Base-by-base conservation (phyloP, 1,140 invertebrate species). In the Cotesia glomerata region DNA sequence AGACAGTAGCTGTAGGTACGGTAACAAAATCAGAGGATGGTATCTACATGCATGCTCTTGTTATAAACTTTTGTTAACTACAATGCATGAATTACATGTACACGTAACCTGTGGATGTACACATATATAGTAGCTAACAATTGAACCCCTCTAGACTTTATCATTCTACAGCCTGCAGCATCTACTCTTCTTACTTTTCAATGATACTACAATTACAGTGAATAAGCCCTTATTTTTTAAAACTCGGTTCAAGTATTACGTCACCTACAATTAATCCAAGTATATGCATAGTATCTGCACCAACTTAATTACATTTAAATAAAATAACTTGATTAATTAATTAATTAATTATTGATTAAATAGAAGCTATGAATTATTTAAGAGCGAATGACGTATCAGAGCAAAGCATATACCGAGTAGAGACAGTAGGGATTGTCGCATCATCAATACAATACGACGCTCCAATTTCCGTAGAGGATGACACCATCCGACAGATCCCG, bases 361-460 rank as follows among this genome's bases (percentile, higher is more conserved):
- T 7, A 13, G 16, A 13, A n/a, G 13, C n/a, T 8, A 56, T 56
- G 35, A 35, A 39, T 36, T 13, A 64, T n/a, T n/a, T 13, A 13
- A 64, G 36, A 64, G 62, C n/a, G n/a, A 45, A 45, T 45, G 39
- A 45, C 39, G 11, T 45, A 45, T 45, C 39, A 62, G 59, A 62
- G 34, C 26, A 11, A 11, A 34, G 8, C 18, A 62, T 34, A 11
- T n/a, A 14, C n/a, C 0, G 52, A 56, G 61, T 63, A 13, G 61
- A 36, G 32, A 13, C 11, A 5, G n/a, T n/a, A 64, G n/a, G 35
- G 13, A 36, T n/a, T 18, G 62, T 64, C 32, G 58, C 58, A 61
- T 61, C 63, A 49, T 51, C 63, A 49, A 65, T 65, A 65, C 63
- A 65, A 65, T 65, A 65, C 63, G 63, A 65, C 52, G 65, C 49